Evolutionary conservation across 2,113 vertebrate genomes (phyloP).

Genomic region (Sinosuthora webbiana): DNA sequence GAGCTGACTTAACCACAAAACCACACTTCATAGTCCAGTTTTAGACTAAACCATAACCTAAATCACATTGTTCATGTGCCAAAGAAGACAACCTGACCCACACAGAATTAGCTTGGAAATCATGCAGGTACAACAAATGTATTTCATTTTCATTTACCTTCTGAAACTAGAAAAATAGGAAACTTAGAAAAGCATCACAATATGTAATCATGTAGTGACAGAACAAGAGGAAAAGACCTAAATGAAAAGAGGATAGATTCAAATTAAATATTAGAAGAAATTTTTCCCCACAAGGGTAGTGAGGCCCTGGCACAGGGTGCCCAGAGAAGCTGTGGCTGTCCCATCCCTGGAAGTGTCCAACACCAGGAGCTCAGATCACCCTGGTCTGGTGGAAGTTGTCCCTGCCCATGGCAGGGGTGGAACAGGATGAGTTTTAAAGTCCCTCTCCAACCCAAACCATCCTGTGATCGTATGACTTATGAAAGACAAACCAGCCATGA

Average conservation of each 20-base stretch:
- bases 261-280: not conserved
- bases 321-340: not conserved
- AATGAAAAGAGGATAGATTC: not conserved
- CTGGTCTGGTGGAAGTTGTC: not conserved
- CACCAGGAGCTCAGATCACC: not conserved
- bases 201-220: not conserved
- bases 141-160: not conserved
- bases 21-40: rapidly evolving
- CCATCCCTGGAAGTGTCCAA: not conserved
- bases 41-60: not conserved
- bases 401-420: rapidly evolving
- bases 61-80: not conserved
- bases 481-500: not conserved
- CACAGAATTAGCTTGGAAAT: not conserved
- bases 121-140: not conserved
- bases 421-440: rapidly evolving
- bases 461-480: rapidly evolving
- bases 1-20: not conserved
- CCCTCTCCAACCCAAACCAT: not conserved
- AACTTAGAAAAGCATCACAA: not conserved
- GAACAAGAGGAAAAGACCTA: not conserved
- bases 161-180: not conserved
- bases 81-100: not conserved
- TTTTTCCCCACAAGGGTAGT: not conserved
- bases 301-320: rapidly evolving